Evolutionary conservation across 2,113 vertebrate species (phyloP).

Genomic region (Propithecus coquereli): DNA sequence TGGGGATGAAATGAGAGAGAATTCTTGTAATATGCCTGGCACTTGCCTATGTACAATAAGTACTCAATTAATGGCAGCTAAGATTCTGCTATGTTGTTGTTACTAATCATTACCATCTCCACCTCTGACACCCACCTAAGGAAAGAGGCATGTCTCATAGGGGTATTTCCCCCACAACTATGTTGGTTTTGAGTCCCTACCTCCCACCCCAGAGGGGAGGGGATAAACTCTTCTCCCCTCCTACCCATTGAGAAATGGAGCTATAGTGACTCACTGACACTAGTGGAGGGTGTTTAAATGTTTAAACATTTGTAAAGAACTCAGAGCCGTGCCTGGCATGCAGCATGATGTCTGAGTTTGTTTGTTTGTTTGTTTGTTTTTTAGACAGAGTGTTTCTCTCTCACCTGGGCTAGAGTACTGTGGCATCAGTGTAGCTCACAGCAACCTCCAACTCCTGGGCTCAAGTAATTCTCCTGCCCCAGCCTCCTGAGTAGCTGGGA

Average conservation of each 20-base stretch:
- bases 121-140: not conserved
- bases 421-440: too few species aligned
- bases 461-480: too few species aligned
- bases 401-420: too few species aligned
- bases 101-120: not conserved
- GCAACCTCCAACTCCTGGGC: too few species aligned
- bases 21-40: not conserved
- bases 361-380: too few species aligned
- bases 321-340: not conserved
- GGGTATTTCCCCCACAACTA: fast-evolving
- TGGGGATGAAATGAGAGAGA: not conserved
- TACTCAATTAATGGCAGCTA: not conserved
- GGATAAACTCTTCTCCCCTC: not conserved
- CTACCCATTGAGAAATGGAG: not conserved
- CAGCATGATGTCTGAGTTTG: too few species aligned
- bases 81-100: not conserved
- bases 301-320: not conserved
- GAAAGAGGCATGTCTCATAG: not conserved
- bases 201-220: not conserved
- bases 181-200: not conserved
- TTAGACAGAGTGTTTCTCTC: too few species aligned
- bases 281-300: not conserved
- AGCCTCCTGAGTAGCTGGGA: too few species aligned
- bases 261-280: not conserved
- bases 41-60: not conserved